Evolutionary conservation across 2,888 invertebrate genomes (phyloP), one percentile per base, ranked within the genome.

Genomic region (Spisula subtruncata): DNA sequence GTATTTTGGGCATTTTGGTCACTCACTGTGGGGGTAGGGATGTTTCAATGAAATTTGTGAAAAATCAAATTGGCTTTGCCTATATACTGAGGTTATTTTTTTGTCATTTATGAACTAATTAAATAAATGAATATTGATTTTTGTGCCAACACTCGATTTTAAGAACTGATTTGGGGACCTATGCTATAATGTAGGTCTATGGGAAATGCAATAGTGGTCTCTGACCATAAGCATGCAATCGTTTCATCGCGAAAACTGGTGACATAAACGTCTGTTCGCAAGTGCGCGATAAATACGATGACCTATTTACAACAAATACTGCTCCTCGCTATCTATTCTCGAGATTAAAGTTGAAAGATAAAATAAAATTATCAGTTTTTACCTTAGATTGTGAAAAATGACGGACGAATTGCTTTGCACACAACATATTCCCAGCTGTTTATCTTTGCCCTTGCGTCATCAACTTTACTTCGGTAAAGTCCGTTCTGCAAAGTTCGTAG

Each of bases 391-490:
- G 79, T 46, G 87, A 92, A 86, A 93, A 93, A 80, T 91, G 89
- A 81, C 93, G 90, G 41, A 93, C 89, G 66, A 93, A 91, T 66
- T 92, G 93, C 54, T 82, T 90, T 25, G 87, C 91, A 88, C 87
- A 87, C 85, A 92, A 88, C 92, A 92, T 92, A 35, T 81, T 71
- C 79, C 75, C 83, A 71, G 48, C 81, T 86, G 86, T 80, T 86
- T 60, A 60, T 60, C 66, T 32, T 54, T 56, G 12, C 48, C 20
- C 56, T 86, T 86, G 86, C 86, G 86, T 86, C 86, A 85, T 48
- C 80, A 48, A 51, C 25, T 48, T 20, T n/a, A 6, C 46, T n/a
- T 81, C 81, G 48, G 48, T 84, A 71, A 46, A 71, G 5, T 84
- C 29, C 83, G 83, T 25, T 20, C 20, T 20, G 20, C 41, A 2